phyloP scores from a whole-genome alignment of 2,797 vertebrate genomes.

The Phataginus tricuspis region DNA sequence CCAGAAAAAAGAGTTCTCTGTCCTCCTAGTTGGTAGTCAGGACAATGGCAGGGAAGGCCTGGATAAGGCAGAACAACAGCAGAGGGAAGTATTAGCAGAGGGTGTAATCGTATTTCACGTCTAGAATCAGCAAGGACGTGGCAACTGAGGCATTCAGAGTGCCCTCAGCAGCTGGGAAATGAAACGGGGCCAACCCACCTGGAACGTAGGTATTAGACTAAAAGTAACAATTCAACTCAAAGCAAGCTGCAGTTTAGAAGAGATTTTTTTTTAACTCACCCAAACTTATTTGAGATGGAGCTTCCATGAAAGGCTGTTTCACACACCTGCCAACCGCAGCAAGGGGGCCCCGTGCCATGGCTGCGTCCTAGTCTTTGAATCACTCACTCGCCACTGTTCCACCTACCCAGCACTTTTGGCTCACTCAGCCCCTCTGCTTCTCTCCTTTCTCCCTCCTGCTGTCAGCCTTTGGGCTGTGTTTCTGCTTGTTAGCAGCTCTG shows the following conservation, averaged over 20 bases:
- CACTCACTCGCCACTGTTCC: not conserved
- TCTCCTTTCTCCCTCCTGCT: not conserved
- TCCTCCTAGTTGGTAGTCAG: not conserved
- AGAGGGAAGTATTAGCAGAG: not conserved
- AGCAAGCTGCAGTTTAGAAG: not conserved
- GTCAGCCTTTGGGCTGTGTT: not conserved
- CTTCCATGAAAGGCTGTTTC: not conserved
- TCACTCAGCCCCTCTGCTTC: not conserved
- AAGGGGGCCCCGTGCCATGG: fast-evolving
- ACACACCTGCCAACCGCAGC: not conserved
- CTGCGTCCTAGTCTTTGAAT: not conserved
- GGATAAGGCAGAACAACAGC: not conserved
- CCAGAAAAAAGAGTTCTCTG: not conserved
- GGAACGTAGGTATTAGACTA: not conserved
- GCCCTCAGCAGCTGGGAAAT: not conserved
- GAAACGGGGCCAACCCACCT: not conserved
- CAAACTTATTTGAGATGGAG: not conserved
- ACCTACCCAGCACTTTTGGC: fast-evolving
- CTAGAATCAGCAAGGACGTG: not conserved
- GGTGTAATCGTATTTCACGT: fast-evolving
- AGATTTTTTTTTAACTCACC: too few relatives aligned
- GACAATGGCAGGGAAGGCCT: not conserved
- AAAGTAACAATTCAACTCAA: not conserved
- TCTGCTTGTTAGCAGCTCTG: not conserved
- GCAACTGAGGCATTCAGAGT: not conserved